A percentile compares a stretch with the other conserved stretches of the same genome.
Evolutionary conservation across 2,888 invertebrate species (phyloP).

Genomic region (Ctenicera cuprea): DNA sequence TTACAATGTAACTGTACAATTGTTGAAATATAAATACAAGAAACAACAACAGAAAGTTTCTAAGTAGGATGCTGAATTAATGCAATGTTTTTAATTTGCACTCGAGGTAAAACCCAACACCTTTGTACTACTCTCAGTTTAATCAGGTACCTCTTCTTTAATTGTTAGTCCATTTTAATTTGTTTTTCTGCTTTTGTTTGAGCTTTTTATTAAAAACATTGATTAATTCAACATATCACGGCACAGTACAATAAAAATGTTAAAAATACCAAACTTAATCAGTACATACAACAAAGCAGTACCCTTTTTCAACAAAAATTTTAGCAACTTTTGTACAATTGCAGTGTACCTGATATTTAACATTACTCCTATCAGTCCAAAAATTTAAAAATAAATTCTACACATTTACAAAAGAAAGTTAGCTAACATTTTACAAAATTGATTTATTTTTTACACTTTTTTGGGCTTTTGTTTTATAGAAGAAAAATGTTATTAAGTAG

Average conservation of each 20-base stretch:
- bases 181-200: background rate
- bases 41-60: conserved; percentile 37
- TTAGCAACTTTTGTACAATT: conserved; percentile 64
- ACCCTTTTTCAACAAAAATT: conserved; percentile 28
- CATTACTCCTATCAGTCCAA: conserved; percentile 64
- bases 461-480: conserved; percentile 44
- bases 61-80: conserved; percentile 36
- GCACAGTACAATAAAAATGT: conserved; percentile 37
- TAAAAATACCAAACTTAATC: conserved; percentile 35
- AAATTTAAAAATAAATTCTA: conserved; percentile 61
- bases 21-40: conserved; percentile 62
- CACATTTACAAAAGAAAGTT: conserved; percentile 60
- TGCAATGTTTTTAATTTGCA: conserved; percentile 22
- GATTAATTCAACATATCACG: conserved; percentile 49
- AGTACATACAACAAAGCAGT: conserved; percentile 36
- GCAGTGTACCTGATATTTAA: conserved; percentile 64
- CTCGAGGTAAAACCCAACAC: conserved; percentile 1
- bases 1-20: conserved; percentile 71
- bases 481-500: conserved; percentile 35
- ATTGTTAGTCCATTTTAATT: background rate
- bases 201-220: conserved; percentile 36
- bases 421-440: conserved; percentile 56
- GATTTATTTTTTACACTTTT: conserved; percentile 51
- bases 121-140: background rate
- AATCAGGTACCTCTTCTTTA: conserved; percentile 3